phyloP scores from a whole-genome alignment of 2,797 vertebrate species.

The Paguma larvata region DNA sequence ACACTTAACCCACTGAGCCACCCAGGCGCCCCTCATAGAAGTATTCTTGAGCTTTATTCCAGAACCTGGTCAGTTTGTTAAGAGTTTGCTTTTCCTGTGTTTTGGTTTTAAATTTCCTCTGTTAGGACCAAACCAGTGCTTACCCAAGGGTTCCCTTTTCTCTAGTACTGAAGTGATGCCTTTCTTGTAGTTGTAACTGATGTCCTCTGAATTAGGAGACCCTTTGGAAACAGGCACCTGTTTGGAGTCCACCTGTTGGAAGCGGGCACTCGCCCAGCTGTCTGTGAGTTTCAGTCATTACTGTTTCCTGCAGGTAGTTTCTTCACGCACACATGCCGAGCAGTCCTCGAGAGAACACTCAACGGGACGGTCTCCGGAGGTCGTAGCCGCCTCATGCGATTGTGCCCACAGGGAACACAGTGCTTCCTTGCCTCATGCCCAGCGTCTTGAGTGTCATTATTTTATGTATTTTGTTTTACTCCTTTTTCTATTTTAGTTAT shows the following conservation, averaged over 20 bases:
- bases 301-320: not conserved
- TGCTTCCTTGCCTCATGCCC: not conserved
- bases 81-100: not conserved
- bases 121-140: not conserved
- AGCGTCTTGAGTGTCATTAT: not conserved
- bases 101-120: not conserved
- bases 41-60: not conserved
- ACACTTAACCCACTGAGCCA: not conserved
- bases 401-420: not conserved
- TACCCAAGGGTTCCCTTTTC: not conserved
- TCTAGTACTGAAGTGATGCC: not conserved
- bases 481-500: not conserved
- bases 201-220: not conserved
- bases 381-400: not conserved
- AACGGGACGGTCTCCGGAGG: not conserved
- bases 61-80: not conserved
- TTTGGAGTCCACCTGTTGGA: not conserved
- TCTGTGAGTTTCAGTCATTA: not conserved
- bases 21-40: not conserved
- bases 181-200: not conserved
- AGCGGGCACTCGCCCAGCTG: not conserved
- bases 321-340: not conserved
- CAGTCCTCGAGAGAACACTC: not conserved
- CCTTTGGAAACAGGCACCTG: not conserved
- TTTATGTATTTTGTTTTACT: not conserved